Percentiles rank a stretch among this genome's conserved stretches.
Conservation (phyloP, 2,113 vertebrate species). For the Syrmaticus mikado region DNA sequence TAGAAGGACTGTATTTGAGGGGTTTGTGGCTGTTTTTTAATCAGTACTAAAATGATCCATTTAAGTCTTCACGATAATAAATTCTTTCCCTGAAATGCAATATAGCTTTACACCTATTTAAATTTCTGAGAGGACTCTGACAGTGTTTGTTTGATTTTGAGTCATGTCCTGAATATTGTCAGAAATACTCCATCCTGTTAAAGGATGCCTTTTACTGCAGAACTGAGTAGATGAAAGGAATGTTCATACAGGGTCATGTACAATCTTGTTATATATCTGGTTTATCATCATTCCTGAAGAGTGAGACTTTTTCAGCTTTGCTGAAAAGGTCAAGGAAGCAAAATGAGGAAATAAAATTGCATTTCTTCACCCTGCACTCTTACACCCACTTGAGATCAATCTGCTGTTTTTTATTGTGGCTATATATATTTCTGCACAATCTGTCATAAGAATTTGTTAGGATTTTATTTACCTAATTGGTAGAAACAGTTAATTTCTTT, state of each 20-base stretch:
- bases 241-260: background rate
- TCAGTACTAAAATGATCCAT: background rate
- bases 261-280: background rate
- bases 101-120: background rate
- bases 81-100: background rate
- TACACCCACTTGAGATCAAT: background rate
- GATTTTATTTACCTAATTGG: background rate
- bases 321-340: background rate
- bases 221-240: background rate
- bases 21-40: background rate
- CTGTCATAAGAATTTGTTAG: background rate
- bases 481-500: background rate
- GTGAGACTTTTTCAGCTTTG: background rate
- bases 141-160: background rate
- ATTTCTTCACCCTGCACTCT: background rate
- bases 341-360: background rate
- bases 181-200: background rate
- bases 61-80: background rate
- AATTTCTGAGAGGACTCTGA: background rate
- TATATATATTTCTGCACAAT: background rate
- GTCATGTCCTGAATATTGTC: background rate
- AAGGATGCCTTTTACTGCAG: background rate
- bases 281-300: background rate
- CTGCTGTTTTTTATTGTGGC: background rate
- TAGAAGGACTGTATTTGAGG: background rate